A percentile compares a stretch with the other conserved stretches of the same genome.
Conservation (phyloP, 2,888 invertebrate genomes). For the Drosophila rellima region DNA sequence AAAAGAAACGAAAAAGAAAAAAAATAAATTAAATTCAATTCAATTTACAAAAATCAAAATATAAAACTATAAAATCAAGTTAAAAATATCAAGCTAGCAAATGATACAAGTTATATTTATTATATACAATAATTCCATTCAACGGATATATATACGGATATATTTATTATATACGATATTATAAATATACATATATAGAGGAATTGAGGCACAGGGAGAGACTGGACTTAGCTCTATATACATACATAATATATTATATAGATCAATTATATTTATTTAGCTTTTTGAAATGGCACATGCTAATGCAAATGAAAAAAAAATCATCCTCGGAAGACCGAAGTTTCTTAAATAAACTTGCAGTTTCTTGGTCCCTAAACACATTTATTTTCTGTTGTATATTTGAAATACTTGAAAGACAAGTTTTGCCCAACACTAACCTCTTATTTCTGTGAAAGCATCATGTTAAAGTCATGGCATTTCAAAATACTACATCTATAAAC, state of each 20-base stretch:
- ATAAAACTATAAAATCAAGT: conserved; percentile 9
- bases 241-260: conserved; percentile 11
- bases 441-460: neutral
- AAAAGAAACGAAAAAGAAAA: conserved; percentile 46
- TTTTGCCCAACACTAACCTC: neutral
- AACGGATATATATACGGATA: neutral
- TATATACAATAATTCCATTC: neutral
- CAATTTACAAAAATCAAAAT: conserved; percentile 7
- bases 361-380: neutral
- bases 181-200: conserved; percentile 1
- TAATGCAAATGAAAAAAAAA: neutral
- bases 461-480: neutral
- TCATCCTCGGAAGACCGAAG: conserved; percentile 12
- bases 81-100: conserved; percentile 26
- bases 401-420: neutral
- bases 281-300: conserved; percentile 29
- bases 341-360: conserved; percentile 10
- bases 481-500: neutral
- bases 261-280: conserved; percentile 4
- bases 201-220: conserved; percentile 25
- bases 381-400: neutral
- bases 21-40: conserved; percentile 44
- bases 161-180: neutral
- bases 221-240: conserved; percentile 11
- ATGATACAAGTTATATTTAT: conserved; percentile 2